Evolutionary conservation across 2,113 vertebrate genomes (phyloP), one percentile per base, ranked within the genome.

Genomic region (Illadopsis cleaveri): DNA sequence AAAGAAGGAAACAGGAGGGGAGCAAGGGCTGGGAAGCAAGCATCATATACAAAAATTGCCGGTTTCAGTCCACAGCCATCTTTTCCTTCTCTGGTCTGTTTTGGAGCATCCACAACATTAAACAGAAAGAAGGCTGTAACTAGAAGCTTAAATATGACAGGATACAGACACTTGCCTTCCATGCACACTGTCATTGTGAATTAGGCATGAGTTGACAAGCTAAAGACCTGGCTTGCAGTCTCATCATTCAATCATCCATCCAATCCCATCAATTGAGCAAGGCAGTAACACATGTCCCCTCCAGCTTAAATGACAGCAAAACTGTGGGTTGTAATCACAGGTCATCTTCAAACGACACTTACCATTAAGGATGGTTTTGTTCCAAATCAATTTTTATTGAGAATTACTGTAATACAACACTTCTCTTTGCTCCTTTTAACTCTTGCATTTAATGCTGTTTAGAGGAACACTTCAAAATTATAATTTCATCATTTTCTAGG

Each of bases 241-340:
- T 97, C 97, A 96, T 97, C 97, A 97, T 96, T 97, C 96, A 96
- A 95, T 97, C 95, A 97, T 93, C 95, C 92, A 90, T 97, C 95
- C 95, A 92, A 69, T 84, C 92, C 86, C 95, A 97, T 98, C 96
- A 94, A 95, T 86, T 96, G 96, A 97, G 97, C 93, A 95, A 93
- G 96, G 95, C 96, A 98, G 92, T 85, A 95, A 97, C 96, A 93
- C 90, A 94, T 93, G 97, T 97, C 96, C 97, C 97, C 94, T 95
- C 86, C 28, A 97, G 96, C 96, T 91, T 80, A 96, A 96, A 93
- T 93, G 95, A 98, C 97, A 98, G 94, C 81, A 97, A 96, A 98
- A 96, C 96, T 82, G 83, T 92, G 93, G 90, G 86, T 64, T 97
- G 94, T 86, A 97, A 97, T 97, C 92, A 91, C 93, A 90, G 97